Base-by-base conservation (phyloP, 2,113 vertebrate genomes). In the Varanus salvator region DNA sequence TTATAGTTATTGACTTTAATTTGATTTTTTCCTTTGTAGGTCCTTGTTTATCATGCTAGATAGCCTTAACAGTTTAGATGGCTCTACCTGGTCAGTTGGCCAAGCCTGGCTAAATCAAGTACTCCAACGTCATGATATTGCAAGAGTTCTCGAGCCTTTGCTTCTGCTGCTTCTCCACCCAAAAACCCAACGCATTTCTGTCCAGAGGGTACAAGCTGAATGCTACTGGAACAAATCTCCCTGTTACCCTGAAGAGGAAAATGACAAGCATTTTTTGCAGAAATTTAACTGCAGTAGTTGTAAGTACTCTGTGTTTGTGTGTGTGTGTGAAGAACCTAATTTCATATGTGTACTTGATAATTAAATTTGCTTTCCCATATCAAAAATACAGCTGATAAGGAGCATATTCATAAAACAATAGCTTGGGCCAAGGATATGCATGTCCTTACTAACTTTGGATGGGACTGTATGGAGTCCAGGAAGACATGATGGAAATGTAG, bases 1-100 rank as follows among this genome's bases (percentile, higher is more conserved):
- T 80, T 52, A 0, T 34, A 84, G 34, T 17, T 72, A 29, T 74
- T 68, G 54, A 34, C 34, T 81, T 78, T 81, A 68, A 76, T 80
- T 60, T n/a, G 52, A 11, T 57, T 5, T 8, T 11, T n/a, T 1
- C 6, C 52, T 77, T 96, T 50, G 57, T 95, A 99, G 99, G 92
- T 99, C 99, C 94, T 97, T 99, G 3, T 99, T 99, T 96, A 99
- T 99, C 95, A 99, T 99, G 99, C 94, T 99, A 60, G 99, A 99
- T 93, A 99, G 99, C 94, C 97, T 99, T 87, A 99, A 98, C 93
- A 99, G 98, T 91, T 98, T 98, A 90, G 99, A 99, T 96, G 98
- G 98, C n/a, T 99, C 98, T 54, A 98, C 98, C 0, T 99, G 98
- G 87, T 98, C 99, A 71, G 98, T 99, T 89, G 98, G 98, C 85